Conservation (phyloP, 2,888 invertebrate genomes). For the Cistogaster globosa region DNA sequence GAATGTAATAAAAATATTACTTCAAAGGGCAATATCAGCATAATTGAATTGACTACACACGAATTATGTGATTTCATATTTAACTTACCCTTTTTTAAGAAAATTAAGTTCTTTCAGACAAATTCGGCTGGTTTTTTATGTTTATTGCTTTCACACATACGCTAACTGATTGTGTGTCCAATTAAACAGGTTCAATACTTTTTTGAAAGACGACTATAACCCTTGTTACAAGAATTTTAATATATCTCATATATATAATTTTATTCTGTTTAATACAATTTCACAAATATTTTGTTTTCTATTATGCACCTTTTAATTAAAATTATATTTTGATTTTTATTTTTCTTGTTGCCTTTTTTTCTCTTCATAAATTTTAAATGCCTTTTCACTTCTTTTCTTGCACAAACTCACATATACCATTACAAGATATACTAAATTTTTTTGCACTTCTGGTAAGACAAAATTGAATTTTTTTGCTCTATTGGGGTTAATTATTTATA, state of each 20-base stretch:
- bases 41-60: not conserved
- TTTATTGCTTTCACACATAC: not conserved
- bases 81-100: slow-evolving; percentile 48
- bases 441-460: slow-evolving; percentile 46
- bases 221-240: slow-evolving; percentile 12
- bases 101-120: slow-evolving; percentile 18
- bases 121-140: slow-evolving; percentile 5
- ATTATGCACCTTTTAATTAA: slow-evolving; percentile 9
- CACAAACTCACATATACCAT: slow-evolving; percentile 41
- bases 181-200: slow-evolving; percentile 60
- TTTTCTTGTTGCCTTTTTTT: slow-evolving; percentile 29
- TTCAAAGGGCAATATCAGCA: not conserved
- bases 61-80: not conserved
- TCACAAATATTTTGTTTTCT: slow-evolving; percentile 3
- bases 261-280: slow-evolving; percentile 3
- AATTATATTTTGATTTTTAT: slow-evolving; percentile 40
- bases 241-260: not conserved
- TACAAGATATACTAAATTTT: slow-evolving; percentile 59
- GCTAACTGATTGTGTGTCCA: slow-evolving; percentile 32
- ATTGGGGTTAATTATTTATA: not conserved
- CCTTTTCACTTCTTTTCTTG: slow-evolving; percentile 54
- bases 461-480: slow-evolving; percentile 2
- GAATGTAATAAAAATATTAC: not conserved
- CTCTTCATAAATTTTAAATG: slow-evolving; percentile 9
- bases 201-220: slow-evolving; percentile 6